These are phyloP conservation scores for Gobius niger DNA, from an alignment of 2,113 vertebrate species.

Conservation along the genomic window DNA sequence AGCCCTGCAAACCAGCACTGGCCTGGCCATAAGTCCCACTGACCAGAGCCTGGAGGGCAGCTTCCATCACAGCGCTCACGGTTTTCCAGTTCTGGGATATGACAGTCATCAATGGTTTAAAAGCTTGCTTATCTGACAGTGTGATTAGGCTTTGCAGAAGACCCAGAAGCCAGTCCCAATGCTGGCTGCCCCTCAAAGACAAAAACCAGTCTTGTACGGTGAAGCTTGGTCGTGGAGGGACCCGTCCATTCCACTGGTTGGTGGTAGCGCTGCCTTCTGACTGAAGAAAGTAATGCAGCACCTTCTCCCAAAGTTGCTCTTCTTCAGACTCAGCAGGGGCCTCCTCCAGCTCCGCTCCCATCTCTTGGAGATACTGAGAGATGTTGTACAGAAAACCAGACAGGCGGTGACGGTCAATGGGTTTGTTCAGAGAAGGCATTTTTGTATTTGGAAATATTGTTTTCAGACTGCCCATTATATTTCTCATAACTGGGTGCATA, in stretches of 20 bases:
- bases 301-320: slow-evolving; percentile 77
- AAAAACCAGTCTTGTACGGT: slow-evolving; percentile 83
- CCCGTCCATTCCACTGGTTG: slow-evolving; percentile 69
- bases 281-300: slow-evolving; percentile 76
- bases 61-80: slow-evolving; percentile 81
- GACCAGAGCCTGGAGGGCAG: slow-evolving; percentile 78
- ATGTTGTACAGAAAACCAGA: slow-evolving; percentile 86
- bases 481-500: slow-evolving; percentile 67
- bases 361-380: slow-evolving; percentile 83
- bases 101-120: slow-evolving; percentile 75
- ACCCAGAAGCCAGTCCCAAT: slow-evolving; percentile 83
- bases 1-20: slow-evolving; percentile 77
- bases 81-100: slow-evolving; percentile 85
- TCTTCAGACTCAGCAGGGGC: slow-evolving; percentile 46
- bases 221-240: slow-evolving; percentile 78
- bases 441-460: slow-evolving; percentile 64
- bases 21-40: slow-evolving; percentile 80
- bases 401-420: slow-evolving; percentile 73
- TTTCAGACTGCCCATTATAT: slow-evolving; percentile 74
- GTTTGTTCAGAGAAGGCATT: slow-evolving; percentile 65
- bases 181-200: slow-evolving; percentile 83
- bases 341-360: slow-evolving; percentile 76
- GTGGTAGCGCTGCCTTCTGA: slow-evolving; percentile 59
- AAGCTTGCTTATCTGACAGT: slow-evolving; percentile 76
- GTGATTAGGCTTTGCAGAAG: slow-evolving; percentile 80